phyloP scores from a whole-genome alignment of 2,797 vertebrate species.

The Echeneis naucrates region DNA sequence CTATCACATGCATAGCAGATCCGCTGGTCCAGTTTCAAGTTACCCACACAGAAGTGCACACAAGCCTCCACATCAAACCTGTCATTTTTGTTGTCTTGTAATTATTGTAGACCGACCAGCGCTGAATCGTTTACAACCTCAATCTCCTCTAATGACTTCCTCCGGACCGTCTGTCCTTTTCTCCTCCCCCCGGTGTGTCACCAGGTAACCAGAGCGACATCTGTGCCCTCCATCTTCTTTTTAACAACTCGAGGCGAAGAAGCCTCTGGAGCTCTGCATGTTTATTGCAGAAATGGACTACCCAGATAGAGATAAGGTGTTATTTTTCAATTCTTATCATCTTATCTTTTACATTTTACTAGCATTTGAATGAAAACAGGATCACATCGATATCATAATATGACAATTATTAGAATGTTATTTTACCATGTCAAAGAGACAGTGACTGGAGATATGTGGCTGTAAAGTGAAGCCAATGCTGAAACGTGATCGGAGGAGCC shows the following conservation, averaged over 20 bases:
- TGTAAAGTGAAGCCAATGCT: too few species aligned
- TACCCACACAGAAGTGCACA: neutral
- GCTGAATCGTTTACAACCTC: neutral
- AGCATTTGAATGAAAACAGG: too few species aligned
- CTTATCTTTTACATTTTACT: too few species aligned
- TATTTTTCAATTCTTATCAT: too few species aligned
- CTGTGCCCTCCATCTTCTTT: neutral
- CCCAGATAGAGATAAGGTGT: too few species aligned
- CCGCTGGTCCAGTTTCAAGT: neutral
- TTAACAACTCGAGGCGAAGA: neutral
- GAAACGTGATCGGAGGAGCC: too few species aligned
- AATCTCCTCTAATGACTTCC: neutral
- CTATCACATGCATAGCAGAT: neutral
- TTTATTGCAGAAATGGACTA: too few species aligned
- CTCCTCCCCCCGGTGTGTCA: neutral
- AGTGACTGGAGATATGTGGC: too few species aligned
- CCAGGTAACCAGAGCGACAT: neutral
- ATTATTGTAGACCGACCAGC: neutral
- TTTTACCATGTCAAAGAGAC: too few species aligned
- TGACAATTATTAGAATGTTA: too few species aligned
- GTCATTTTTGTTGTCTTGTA: neutral
- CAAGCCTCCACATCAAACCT: neutral
- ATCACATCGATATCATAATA: too few species aligned
- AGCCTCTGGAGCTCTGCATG: neutral
- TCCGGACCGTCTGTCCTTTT: neutral